Evolutionary conservation across 2,797 vertebrate species (phyloP).

Genomic region (Bovichtus diacanthus): DNA sequence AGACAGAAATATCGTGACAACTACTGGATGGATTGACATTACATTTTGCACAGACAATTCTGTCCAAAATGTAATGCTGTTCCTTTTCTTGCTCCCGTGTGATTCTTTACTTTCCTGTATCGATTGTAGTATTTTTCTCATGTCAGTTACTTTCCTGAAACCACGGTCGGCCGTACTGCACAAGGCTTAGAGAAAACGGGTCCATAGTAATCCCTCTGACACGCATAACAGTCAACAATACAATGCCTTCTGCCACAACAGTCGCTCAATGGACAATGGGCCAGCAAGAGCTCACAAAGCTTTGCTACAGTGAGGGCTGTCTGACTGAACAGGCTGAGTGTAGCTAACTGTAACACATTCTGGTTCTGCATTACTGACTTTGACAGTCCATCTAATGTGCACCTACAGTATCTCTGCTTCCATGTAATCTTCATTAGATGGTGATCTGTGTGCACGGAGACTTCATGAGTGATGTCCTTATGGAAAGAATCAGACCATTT

Average conservation of each 20-base stretch:
- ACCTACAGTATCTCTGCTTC: slow-evolving; percentile 9
- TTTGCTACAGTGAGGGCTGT: slow-evolving; percentile 32
- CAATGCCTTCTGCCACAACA: slow-evolving; percentile 53
- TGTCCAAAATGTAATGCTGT: no score
- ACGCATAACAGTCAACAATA: slow-evolving; percentile 51
- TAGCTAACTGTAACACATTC: slow-evolving; percentile 49
- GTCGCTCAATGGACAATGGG: slow-evolving; percentile 55
- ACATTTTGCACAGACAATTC: no score
- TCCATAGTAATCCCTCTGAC: slow-evolving; percentile 58
- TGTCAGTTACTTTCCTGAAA: slow-evolving; percentile 17
- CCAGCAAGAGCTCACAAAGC: slow-evolving; percentile 49
- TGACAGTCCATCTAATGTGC: slow-evolving; percentile 41
- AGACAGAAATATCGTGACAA: not conserved
- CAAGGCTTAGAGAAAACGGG: slow-evolving; percentile 25
- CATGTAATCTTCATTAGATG: slow-evolving; percentile 23
- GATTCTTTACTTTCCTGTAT: slow-evolving; percentile 8
- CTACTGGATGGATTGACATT: no score
- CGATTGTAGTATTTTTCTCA: not conserved
- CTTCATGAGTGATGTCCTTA: slow-evolving; percentile 39
- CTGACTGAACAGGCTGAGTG: slow-evolving; percentile 35
- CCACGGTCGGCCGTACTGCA: slow-evolving; percentile 9
- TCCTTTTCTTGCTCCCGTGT: not conserved
- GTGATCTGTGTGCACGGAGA: slow-evolving; percentile 19
- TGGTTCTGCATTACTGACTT: slow-evolving; percentile 31
- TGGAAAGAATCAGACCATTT: slow-evolving; percentile 62